Evolutionary conservation across 2,113 vertebrate genomes (phyloP), one percentile per base, ranked within the genome.

Genomic region (Litocranius walleri): DNA sequence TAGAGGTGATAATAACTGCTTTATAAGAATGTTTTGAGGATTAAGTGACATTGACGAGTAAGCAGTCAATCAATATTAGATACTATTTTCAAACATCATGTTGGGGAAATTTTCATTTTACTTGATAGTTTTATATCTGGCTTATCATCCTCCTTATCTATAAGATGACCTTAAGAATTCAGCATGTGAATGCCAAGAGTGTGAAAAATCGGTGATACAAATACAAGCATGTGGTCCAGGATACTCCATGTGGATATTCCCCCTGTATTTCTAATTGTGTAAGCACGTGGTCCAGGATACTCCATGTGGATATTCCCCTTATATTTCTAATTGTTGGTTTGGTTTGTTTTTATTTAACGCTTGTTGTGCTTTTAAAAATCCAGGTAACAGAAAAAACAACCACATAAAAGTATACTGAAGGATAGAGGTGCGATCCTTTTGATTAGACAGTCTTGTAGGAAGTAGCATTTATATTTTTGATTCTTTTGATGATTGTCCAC

Each of bases 381-480:
- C 45, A 81, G 52, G 33, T 78, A 91, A 48, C 87, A 88, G 57
- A 27, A 64, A 59, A 64, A 90, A 74, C 30, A 88, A 27, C 11
- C 23, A 25, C 7, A 13, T 84, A 16, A 89, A 57, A 62, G 6
- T 83, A 9, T 84, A n/a, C 36, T 71, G 52, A 90, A 86, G 27
- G 64, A 57, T 62, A 88, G 40, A 95, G 59, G 14, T 54, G 17
- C 64, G 27, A 30, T 56, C 61, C 33, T 97, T 90, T 48, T 82
- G 59, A 84, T 48, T 36, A 71, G 89, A 56, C 62, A 93, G 91
- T 48, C 7, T 59, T 88, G 23, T 21, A 83, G 17, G 45, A 93
- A 92, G 19, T 94, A 88, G 61, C 33, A 52, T 92, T 90, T 94
- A 29, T 88, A 88, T 90, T 92, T 96, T 94, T 97, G 25, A 23